Percentiles rank a stretch among this genome's conserved stretches.
phyloP scores from a whole-genome alignment of 2,888 invertebrate genomes.

The Phortica okadai region DNA sequence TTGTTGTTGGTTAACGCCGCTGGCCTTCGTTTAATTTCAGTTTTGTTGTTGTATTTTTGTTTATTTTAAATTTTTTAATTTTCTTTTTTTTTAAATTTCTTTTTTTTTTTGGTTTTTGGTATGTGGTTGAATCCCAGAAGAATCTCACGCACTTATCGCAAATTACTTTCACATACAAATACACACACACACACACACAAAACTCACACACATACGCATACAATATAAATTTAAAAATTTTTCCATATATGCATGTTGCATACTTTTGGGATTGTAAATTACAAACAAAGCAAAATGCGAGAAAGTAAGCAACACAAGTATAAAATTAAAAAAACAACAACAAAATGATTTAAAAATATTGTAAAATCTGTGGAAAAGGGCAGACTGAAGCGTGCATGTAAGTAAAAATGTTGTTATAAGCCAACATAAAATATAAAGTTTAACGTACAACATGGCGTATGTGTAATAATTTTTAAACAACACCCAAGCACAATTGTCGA shows the following conservation, averaged over 20 bases:
- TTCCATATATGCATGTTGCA: constrained; percentile 53
- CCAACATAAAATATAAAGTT: constrained; percentile 29
- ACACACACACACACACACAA: constrained; percentile 18
- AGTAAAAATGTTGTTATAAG: not conserved
- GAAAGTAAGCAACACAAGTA: constrained; percentile 27
- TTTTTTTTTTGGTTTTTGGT: constrained; percentile 41
- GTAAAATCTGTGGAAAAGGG: constrained; percentile 39
- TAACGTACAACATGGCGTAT: constrained; percentile 56
- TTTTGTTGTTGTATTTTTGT: constrained; percentile 32
- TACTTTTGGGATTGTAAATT: constrained; percentile 65
- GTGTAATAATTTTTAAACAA: constrained; percentile 46
- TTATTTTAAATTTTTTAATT: not conserved
- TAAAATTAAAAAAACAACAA: not conserved
- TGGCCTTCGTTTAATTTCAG: constrained; percentile 17
- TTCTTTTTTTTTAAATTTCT: not conserved
- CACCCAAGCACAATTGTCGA: not conserved
- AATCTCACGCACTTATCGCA: constrained; percentile 70
- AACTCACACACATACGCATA: not conserved
- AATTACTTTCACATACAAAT: constrained; percentile 69
- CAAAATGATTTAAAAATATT: constrained; percentile 19
- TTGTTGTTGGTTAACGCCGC: constrained; percentile 36
- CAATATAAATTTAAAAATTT: constrained; percentile 66
- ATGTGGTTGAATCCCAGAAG: constrained; percentile 63
- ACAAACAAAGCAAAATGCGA: constrained; percentile 47
- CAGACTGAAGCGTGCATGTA: not conserved